phyloP scores from a whole-genome alignment of 2,888 invertebrate species.

The Ypsolopha sequella region DNA sequence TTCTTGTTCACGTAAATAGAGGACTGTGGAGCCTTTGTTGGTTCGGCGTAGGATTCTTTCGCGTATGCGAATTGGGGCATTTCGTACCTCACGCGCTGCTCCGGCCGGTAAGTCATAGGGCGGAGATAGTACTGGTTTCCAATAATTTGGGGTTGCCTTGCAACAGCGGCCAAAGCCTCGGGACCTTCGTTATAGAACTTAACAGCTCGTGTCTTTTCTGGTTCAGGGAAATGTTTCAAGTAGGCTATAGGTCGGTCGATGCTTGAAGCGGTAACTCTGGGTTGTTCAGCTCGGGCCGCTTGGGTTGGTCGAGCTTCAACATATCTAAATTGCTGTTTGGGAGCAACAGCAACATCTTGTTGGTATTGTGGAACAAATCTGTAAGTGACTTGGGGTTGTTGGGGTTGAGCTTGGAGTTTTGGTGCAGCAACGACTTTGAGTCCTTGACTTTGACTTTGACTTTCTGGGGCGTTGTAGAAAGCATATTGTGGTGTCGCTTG shows the following conservation, averaged over 20 bases:
- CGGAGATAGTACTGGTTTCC: slow-evolving; percentile 54
- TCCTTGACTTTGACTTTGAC: slow-evolving; percentile 47
- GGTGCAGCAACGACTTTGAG: slow-evolving; percentile 59
- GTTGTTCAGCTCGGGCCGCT: slow-evolving; percentile 40
- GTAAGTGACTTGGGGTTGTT: slow-evolving; percentile 32
- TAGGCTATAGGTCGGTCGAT: slow-evolving; percentile 53
- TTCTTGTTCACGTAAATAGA: slow-evolving; percentile 58
- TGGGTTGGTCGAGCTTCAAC: slow-evolving; percentile 40
- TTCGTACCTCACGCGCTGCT: slow-evolving; percentile 45
- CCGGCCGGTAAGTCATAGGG: slow-evolving; percentile 40
- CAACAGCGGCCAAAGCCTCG: slow-evolving; percentile 26
- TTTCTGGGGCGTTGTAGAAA: slow-evolving; percentile 35
- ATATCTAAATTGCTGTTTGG: slow-evolving; percentile 55
- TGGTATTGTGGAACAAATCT: slow-evolving; percentile 47
- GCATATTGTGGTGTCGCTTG: slow-evolving; percentile 29
- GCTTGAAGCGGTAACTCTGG: slow-evolving; percentile 31
- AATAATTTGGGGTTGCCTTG: slow-evolving; percentile 24
- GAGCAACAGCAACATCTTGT: slow-evolving; percentile 35
- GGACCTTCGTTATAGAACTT: slow-evolving; percentile 43
- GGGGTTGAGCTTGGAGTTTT: slow-evolving; percentile 35
- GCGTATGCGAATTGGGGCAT: slow-evolving; percentile 23
- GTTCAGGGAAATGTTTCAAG: slow-evolving; percentile 49
- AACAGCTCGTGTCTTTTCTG: slow-evolving; percentile 44
- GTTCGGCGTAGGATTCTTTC: slow-evolving; percentile 31
- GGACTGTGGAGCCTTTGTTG: slow-evolving; percentile 50